These are phyloP conservation scores for Sphinx pinastri DNA, from an alignment of 2,888 invertebrate genomes.

Conservation along the genomic window DNA sequence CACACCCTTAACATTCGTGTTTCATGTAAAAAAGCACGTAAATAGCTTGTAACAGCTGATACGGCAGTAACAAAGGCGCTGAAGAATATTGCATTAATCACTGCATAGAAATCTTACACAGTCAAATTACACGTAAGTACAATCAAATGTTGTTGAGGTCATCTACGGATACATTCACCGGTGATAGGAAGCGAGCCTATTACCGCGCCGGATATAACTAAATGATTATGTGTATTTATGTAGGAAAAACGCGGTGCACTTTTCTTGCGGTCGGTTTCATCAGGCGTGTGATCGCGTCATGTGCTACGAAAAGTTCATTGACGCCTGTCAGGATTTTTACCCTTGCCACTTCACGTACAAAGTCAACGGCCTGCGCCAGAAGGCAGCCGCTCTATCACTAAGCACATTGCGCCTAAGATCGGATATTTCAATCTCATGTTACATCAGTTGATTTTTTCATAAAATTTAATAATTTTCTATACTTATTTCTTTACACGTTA, in stretches of 20 bases:
- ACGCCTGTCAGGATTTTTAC: slow-evolving; percentile 19
- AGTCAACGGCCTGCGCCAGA: slow-evolving; percentile 11
- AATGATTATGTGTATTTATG: background rate
- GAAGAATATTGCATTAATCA: slow-evolving; percentile 7
- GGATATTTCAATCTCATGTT: background rate
- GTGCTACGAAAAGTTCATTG: slow-evolving; percentile 19
- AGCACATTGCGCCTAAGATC: background rate
- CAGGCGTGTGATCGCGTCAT: slow-evolving; percentile 16
- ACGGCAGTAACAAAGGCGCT: background rate
- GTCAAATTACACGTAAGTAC: background rate
- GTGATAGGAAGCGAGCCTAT: slow-evolving; percentile 17
- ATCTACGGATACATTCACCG: slow-evolving; percentile 20
- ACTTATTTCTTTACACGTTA: too few species aligned
- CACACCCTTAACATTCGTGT: slow-evolving; percentile 25
- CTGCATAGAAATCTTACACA: background rate
- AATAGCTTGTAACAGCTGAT: background rate
- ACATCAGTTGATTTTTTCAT: too few species aligned
- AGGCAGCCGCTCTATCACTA: slow-evolving; percentile 14
- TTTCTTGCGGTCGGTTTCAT: slow-evolving; percentile 18
- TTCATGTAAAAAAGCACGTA: slow-evolving; percentile 18
- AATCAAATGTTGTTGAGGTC: background rate
- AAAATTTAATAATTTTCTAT: too few species aligned
- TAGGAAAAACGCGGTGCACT: slow-evolving; percentile 2
- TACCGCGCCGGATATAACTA: slow-evolving; percentile 3
- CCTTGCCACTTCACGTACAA: background rate